Base-by-base conservation (phyloP, 2,888 invertebrate genomes). In the Steinernema hermaphroditum region DNA sequence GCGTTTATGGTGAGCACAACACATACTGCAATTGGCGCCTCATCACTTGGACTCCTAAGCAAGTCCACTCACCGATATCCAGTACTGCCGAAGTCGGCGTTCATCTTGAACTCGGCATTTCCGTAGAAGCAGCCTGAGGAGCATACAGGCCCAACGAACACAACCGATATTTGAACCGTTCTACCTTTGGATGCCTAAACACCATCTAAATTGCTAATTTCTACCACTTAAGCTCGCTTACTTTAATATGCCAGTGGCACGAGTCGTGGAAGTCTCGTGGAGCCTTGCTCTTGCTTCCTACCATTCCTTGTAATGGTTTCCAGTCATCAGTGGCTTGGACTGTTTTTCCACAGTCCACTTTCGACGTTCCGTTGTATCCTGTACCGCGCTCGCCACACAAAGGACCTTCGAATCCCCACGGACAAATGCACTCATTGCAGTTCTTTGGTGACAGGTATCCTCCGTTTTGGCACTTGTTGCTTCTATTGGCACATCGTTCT, bases 231-330 rank as follows among this genome's bases (percentile, higher is more conserved):
- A 46, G 46, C n/a, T 46, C 16, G n/a, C 29, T 32, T 24, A 76
- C 76, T 43, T 73, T 74, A 32, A 76, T 76, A 46, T 77, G 77
- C 77, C 77, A 78, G 62, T 54, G 68, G 49, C 78, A 78, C n/a
- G 44, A 54, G n/a, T 75, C 69, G 57, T 78, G 78, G n/a, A 76
- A 68, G 24, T 78, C 46, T 37, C 37, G 37, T 4, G 37, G 6
- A 8, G 4, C 37, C 37, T 37, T 12, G 4, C 37, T 4, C n/a
- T 46, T 16, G 16, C 4, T 19, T 16, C 46, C 46, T 9, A 46
- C 46, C 16, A 4, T 19, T 16, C n/a, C 46, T 9, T 46, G 2
- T n/a, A 46, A n/a, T 4, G 46, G 16, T 19, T 19, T 46, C 46
- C 19, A 8, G n/a, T 29, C 19, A 24, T 27, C 8, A 32, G 24